A percentile compares a stretch with the other conserved stretches of the same genome.
These are phyloP conservation scores for Sarcophaga carnaria DNA, from an alignment of 2,888 invertebrate genomes.

Conservation along the genomic window DNA sequence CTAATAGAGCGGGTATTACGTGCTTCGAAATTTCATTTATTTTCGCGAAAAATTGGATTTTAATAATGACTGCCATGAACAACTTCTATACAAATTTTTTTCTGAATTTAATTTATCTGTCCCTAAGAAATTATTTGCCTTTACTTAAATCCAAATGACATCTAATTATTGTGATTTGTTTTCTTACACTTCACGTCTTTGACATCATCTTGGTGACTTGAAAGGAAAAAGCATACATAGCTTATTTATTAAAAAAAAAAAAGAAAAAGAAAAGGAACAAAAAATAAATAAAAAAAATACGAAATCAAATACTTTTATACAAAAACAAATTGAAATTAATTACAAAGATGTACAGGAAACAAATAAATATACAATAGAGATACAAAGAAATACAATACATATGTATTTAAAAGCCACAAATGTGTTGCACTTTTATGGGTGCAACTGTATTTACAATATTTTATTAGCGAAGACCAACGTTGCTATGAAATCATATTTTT, in stretches of 20 bases:
- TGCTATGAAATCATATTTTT: not conserved
- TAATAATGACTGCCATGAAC: no score
- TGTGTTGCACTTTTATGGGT: not conserved
- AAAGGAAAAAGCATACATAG: no score
- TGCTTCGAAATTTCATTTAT: no score
- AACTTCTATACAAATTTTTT: no score
- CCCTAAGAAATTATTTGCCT: no score
- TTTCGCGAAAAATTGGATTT: no score
- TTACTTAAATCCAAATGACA: no score
- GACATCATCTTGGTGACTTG: no score
- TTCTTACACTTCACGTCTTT: no score
- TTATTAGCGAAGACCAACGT: not conserved
- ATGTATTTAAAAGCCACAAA: not conserved
- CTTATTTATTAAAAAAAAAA: conserved; percentile 66
- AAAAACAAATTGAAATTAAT: conserved; percentile 71
- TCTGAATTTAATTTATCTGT: no score
- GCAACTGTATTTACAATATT: conserved; percentile 12
- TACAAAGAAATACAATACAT: not conserved
- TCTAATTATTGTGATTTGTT: no score
- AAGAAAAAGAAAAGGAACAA: conserved; percentile 59
- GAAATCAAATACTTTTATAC: conserved; percentile 37
- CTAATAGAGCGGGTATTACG: no score
- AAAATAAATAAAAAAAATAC: conserved; percentile 70
- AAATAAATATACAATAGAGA: not conserved
- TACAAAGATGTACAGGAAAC: conserved; percentile 1